These are phyloP conservation scores for Monopis laevigella DNA, from an alignment of 2,888 invertebrate species.

Conservation along the genomic window DNA sequence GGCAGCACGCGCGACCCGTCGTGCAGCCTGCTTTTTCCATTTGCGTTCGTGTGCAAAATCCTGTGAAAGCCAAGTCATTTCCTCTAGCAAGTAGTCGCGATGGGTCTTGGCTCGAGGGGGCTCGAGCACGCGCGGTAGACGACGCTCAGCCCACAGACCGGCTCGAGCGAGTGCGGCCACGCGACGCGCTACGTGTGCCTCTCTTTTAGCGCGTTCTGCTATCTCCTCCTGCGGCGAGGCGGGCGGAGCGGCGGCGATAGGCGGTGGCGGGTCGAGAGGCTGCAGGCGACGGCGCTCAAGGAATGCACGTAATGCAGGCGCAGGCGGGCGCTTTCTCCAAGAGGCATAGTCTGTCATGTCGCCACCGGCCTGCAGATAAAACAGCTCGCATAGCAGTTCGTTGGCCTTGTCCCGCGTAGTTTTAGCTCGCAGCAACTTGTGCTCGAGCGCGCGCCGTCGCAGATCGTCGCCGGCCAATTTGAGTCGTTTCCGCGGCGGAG, in stretches of 20 bases:
- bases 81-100: slow-evolving; percentile 98
- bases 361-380: slow-evolving; percentile 86
- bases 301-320: slow-evolving; percentile 78
- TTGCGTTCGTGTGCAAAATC: slow-evolving; percentile 98
- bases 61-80: slow-evolving; percentile 98
- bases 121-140: slow-evolving; percentile 92
- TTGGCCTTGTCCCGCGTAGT: slow-evolving; percentile 77
- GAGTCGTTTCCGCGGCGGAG: slow-evolving; percentile 39
- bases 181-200: slow-evolving; percentile 93
- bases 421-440: slow-evolving; percentile 75
- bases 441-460: slow-evolving; percentile 75
- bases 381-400: slow-evolving; percentile 84
- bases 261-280: slow-evolving; percentile 60
- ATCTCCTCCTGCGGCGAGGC: slow-evolving; percentile 17
- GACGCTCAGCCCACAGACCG: slow-evolving; percentile 93
- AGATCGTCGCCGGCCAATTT: slow-evolving; percentile 47
- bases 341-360: slow-evolving; percentile 88
- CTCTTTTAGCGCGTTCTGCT: slow-evolving; percentile 66
- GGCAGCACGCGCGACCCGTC: slow-evolving; percentile 67
- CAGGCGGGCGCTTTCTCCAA: slow-evolving; percentile 85
- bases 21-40: slow-evolving; percentile 96
- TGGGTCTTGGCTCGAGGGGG: slow-evolving; percentile 92
- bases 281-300: slow-evolving; percentile 77
- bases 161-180: slow-evolving; percentile 92
- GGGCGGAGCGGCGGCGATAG: slow-evolving; percentile 35